These are phyloP conservation scores for Augiades crinisus DNA, from an alignment of 2,888 invertebrate genomes.

Conservation along the genomic window DNA sequence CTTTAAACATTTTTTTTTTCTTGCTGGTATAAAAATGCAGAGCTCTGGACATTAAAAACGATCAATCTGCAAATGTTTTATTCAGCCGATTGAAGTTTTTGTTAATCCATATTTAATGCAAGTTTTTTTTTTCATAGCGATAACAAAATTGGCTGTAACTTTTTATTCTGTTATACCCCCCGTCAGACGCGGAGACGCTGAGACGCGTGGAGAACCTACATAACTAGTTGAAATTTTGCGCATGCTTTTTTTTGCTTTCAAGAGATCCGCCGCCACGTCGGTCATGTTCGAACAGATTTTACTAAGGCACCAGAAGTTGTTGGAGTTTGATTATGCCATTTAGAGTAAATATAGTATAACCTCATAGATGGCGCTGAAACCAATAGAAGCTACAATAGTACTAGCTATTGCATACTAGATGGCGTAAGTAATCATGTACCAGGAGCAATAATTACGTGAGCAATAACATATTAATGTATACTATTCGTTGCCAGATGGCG, in stretches of 20 bases:
- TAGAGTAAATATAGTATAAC: not conserved
- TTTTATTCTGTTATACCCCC: too few species aligned
- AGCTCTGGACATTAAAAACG: too few species aligned
- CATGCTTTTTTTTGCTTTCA: too few species aligned
- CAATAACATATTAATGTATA: not conserved
- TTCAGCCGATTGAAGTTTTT: too few species aligned
- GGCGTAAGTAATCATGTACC: slow-evolving; percentile 5
- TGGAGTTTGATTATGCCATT: not conserved
- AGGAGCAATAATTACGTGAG: not conserved
- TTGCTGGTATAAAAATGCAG: too few species aligned
- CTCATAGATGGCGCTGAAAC: not conserved
- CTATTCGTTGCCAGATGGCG: not conserved
- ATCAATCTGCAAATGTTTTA: too few species aligned
- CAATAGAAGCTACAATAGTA: not conserved
- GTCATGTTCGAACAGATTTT: slow-evolving; percentile 34
- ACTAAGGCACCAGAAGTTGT: slow-evolving; percentile 30
- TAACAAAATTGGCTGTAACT: too few species aligned
- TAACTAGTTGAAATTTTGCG: not conserved
- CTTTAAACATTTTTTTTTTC: too few species aligned
- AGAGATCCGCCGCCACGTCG: slow-evolving; percentile 25
- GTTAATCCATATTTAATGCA: too few species aligned
- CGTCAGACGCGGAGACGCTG: too few species aligned
- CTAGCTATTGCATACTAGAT: slow-evolving; percentile 32
- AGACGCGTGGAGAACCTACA: too few species aligned
- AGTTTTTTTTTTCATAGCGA: too few species aligned